phyloP scores from a whole-genome alignment of 2,113 vertebrate species.

The Equus quagga region DNA sequence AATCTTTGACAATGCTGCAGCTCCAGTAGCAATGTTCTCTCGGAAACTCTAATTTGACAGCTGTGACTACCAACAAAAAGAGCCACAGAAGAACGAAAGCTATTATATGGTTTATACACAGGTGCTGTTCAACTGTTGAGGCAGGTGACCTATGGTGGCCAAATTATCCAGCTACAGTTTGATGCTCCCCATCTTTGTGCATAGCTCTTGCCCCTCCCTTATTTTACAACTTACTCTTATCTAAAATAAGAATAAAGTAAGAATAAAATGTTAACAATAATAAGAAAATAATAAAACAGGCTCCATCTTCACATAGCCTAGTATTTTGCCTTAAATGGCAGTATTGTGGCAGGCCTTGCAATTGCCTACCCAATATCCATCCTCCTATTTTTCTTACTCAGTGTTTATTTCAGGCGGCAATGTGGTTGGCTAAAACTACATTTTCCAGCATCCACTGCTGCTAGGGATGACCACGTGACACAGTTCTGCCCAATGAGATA shows the following conservation, averaged over 20 bases:
- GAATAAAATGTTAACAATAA: not conserved
- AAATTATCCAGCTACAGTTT: not conserved
- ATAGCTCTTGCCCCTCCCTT: not conserved
- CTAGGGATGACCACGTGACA: not conserved
- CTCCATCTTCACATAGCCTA: not conserved
- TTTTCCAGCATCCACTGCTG: not conserved
- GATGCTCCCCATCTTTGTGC: not conserved
- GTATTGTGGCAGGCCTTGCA: not conserved
- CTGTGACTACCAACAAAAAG: not conserved
- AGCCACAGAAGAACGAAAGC: not conserved
- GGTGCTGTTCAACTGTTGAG: not conserved
- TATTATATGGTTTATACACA: not conserved
- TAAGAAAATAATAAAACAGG: not conserved
- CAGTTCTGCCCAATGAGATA: not conserved
- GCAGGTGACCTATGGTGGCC: not conserved
- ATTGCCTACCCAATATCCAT: not conserved
- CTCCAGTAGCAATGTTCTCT: not conserved
- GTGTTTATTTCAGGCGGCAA: not conserved
- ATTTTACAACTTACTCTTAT: slow-evolving; percentile 8
- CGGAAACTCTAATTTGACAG: not conserved
- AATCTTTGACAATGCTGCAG: not conserved
- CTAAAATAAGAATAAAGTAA: not conserved
- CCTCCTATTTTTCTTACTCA: not conserved
- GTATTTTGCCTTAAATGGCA: not conserved
- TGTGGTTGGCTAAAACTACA: not conserved